Conservation (phyloP, 2,888 invertebrate genomes). For the Lepetodrilus schrolli region DNA sequence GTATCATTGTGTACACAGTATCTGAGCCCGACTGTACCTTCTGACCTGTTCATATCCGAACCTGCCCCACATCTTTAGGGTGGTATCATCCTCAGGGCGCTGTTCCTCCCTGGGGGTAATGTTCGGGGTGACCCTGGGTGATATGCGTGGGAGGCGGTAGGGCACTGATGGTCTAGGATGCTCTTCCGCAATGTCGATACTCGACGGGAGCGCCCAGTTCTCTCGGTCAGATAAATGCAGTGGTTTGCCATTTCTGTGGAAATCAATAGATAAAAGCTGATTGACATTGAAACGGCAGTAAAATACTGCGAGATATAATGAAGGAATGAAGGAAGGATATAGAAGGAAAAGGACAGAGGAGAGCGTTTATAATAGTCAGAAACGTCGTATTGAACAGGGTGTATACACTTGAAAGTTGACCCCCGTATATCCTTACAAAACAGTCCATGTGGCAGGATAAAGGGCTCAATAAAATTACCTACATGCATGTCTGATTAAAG, state of each 20-base stretch:
- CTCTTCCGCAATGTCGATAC: constrained; percentile 44
- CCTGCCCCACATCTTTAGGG: constrained; percentile 53
- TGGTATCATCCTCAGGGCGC: constrained; percentile 31
- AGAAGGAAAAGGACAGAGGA: too few species aligned
- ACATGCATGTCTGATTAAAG: too few species aligned
- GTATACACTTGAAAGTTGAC: background rate
- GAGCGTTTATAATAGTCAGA: too few species aligned
- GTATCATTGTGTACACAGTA: too few species aligned
- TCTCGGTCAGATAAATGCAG: constrained; percentile 42
- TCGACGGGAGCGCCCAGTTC: constrained; percentile 36
- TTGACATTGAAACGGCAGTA: constrained; percentile 42
- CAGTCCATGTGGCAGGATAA: too few species aligned
- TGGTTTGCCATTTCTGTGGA: constrained; percentile 55
- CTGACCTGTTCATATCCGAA: constrained; percentile 58
- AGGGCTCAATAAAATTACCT: too few species aligned
- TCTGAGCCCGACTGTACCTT: constrained; percentile 39
- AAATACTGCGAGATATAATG: background rate
- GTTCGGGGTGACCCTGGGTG: constrained; percentile 44
- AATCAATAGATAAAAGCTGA: constrained; percentile 35
- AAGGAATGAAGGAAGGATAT: background rate
- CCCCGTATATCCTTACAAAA: too few species aligned
- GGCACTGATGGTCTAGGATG: constrained; percentile 42
- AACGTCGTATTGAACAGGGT: too few species aligned
- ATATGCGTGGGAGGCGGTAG: constrained; percentile 56
- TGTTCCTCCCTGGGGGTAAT: constrained; percentile 18